Base-by-base conservation (phyloP, 1,140 invertebrate genomes). In the Triops cancriformis region DNA sequence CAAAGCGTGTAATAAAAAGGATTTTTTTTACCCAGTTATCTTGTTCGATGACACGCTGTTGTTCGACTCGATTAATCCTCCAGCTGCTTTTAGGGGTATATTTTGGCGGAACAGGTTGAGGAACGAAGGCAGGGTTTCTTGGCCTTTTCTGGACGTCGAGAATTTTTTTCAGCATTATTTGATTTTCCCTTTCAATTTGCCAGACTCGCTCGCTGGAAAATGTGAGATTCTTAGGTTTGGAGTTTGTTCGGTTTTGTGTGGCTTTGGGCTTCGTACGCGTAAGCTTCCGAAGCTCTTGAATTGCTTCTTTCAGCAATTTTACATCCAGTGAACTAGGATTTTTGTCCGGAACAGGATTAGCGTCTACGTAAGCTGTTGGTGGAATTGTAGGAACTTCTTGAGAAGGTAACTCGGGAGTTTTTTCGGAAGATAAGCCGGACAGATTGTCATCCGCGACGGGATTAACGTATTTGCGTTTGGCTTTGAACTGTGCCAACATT, bases 401-500 rank as follows among this genome's bases (percentile, higher is more conserved):
- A 5, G 6, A 18, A 12, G 18, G 7, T 23, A n/a, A 18, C 51
- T 64, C 14, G 5, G 51, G 18, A 64, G 51, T 18, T 23, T 37
- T 37, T 37, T 37, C 31, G 31, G 31, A 37, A 37, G 31, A 37
- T 37, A 37, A 37, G 2, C 7, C 31, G 7, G 31, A 7, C 7
- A 7, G 31, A 7, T 7, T 37, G 7, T 37, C 7, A 4, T 64
- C 18, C 18, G 18, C 51, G 14, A 64, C 51, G 1, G 51, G 51
- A 9, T 6, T 64, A 6, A 14, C 51, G 51, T 64, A 64, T 64
- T 64, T 64, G 2, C 51, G 51, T 64, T 18, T 64, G 18, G 51
- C 51, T 64, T 64, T 64, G 14, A 64, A 64, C 23, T 64, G 51
- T 14, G 51, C 51, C 51, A 64, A 64, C 51, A 64, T 64, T 64